Conservation (phyloP, 2,888 invertebrate species). For the Apoda limacodes region DNA sequence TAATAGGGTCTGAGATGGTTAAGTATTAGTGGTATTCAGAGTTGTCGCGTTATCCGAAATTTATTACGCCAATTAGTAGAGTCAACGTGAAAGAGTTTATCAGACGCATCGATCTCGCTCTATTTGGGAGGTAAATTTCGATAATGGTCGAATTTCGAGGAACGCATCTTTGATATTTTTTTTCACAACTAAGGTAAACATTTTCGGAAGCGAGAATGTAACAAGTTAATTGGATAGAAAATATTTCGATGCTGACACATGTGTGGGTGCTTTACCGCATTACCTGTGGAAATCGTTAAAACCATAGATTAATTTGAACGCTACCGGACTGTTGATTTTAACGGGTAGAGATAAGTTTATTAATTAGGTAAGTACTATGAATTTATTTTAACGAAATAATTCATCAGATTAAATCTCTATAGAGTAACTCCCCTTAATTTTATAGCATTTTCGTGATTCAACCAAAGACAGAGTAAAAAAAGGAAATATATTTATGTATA, state of each 20-base stretch:
- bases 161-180: constrained; percentile 44
- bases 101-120: constrained; percentile 47
- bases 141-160: constrained; percentile 61
- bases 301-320: constrained; percentile 52
- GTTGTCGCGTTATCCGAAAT: constrained; percentile 52
- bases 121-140: constrained; percentile 66
- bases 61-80: constrained; percentile 68
- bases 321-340: no score
- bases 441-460: no score
- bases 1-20: constrained; percentile 41
- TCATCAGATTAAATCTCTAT: no score
- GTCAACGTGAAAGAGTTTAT: constrained; percentile 59
- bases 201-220: constrained; percentile 65
- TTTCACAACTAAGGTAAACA: constrained; percentile 37
- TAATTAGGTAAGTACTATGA: no score
- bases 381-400: no score
- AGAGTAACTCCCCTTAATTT: no score
- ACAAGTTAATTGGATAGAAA: constrained; percentile 66
- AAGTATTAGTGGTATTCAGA: constrained; percentile 38
- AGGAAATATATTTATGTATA: no score
- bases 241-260: constrained; percentile 47
- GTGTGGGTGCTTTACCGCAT: no score
- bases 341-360: no score
- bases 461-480: no score
- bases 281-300: constrained; percentile 41